phyloP scores from a whole-genome alignment of 1,140 invertebrate genomes.

The Zaprionus lachaisei region DNA sequence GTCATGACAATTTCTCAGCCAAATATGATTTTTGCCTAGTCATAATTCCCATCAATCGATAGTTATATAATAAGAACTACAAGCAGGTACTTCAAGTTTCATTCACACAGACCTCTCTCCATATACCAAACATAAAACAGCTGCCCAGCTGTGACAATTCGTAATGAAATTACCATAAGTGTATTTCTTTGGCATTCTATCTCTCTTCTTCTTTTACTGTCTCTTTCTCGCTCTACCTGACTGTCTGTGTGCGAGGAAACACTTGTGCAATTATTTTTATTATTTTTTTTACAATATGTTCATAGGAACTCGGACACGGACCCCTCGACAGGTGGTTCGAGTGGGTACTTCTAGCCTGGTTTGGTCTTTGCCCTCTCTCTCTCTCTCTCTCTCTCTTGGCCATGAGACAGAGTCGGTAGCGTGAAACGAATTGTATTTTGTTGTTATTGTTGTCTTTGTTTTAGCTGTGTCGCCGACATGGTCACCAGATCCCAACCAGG shows the following conservation, averaged over 20 bases:
- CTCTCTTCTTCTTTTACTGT: not conserved
- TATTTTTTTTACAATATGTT: conserved; percentile 59
- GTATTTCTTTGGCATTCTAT: not conserved
- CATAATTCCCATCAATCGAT: conserved; percentile 34
- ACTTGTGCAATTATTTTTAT: conserved; percentile 75
- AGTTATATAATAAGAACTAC: conserved; percentile 32
- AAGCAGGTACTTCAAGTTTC: conserved; percentile 21
- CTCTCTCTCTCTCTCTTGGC: conserved; percentile 12
- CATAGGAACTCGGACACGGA: conserved; percentile 37
- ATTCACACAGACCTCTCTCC: conserved; percentile 10
- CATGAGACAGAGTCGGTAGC: conserved; percentile 40
- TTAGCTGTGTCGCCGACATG: conserved; percentile 34
- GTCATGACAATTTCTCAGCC: conserved; percentile 2
- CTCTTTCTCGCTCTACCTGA: not conserved
- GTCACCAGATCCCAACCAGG: conserved; percentile 40
- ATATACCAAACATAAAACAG: conserved; percentile 6
- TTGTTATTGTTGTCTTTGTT: conserved; percentile 18
- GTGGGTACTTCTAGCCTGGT: conserved; percentile 3
- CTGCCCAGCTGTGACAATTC: conserved; percentile 42
- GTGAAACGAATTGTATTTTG: conserved; percentile 50
- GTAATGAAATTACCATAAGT: conserved; percentile 39
- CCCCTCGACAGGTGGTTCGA: conserved; percentile 30
- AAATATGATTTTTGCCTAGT: conserved; percentile 21
- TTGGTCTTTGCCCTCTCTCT: conserved; percentile 15
- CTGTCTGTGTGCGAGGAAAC: conserved; percentile 57